Conservation (phyloP, 2,113 vertebrate genomes). For the Trematocara macrostoma region DNA sequence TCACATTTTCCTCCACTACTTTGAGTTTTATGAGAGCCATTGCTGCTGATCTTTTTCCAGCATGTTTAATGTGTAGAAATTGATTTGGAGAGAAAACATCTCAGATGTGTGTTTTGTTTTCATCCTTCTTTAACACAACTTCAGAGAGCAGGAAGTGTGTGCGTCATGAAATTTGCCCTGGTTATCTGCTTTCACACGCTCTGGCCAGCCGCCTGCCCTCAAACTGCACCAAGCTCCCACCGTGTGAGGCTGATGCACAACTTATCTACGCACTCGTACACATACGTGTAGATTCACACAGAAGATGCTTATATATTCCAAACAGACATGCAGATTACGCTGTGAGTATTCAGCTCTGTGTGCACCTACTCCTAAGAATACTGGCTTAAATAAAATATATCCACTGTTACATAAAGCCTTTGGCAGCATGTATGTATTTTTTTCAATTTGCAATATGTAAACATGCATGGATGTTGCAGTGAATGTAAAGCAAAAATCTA, state of each 20-base stretch:
- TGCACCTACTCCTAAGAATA: neutral
- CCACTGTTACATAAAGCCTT: neutral
- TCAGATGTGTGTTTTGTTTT: constrained; percentile 59
- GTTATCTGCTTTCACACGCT: constrained; percentile 70
- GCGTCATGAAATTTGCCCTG: constrained; percentile 56
- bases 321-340: neutral
- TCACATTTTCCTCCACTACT: neutral
- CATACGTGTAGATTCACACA: neutral
- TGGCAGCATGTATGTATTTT: neutral
- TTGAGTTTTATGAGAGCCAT: neutral
- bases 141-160: constrained; percentile 63
- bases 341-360: neutral
- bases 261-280: neutral
- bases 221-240: constrained; percentile 21
- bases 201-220: constrained; percentile 42
- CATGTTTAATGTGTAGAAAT: constrained; percentile 49
- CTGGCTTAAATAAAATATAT: neutral
- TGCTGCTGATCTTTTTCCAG: constrained; percentile 20
- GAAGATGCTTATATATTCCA: neutral
- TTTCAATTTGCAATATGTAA: neutral
- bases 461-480: neutral
- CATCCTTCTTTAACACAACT: constrained; percentile 50
- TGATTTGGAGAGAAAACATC: constrained; percentile 57
- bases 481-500: neutral
- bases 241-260: neutral